Evolutionary conservation across 35 echinoderm and acorn worm genomes (phyloP).

Genomic region (Holothuria glaberrima): DNA sequence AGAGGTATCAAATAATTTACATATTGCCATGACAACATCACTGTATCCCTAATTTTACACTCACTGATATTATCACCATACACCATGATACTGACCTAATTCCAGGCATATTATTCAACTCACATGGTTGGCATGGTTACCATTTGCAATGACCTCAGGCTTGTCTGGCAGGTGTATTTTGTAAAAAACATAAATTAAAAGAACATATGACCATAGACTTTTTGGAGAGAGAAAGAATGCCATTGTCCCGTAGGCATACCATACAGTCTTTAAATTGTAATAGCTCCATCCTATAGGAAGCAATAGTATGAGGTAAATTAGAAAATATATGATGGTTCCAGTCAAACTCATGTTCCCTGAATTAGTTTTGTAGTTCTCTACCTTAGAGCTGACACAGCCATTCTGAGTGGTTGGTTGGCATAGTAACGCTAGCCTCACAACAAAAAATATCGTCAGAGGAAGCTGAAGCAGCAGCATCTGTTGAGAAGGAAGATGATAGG

Average conservation of each 20-base stretch:
- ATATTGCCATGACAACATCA: neutral
- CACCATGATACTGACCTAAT: neutral
- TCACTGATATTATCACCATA: neutral
- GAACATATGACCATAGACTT: slow-evolving; percentile 45
- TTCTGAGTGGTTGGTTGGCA: slow-evolving; percentile 9
- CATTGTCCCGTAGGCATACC: slow-evolving; percentile 59
- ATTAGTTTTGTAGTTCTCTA: neutral
- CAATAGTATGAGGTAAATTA: slow-evolving; percentile 33
- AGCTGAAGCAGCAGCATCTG: slow-evolving; percentile 80
- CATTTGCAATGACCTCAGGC: slow-evolving; percentile 43
- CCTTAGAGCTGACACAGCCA: slow-evolving; percentile 27
- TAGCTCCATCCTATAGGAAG: slow-evolving; percentile 46
- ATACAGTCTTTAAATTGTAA: slow-evolving; percentile 29
- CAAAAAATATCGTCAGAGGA: slow-evolving; percentile 71
- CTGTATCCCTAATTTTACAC: neutral
- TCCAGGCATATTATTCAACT: neutral
- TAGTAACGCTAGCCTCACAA: slow-evolving; percentile 45
- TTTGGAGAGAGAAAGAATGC: slow-evolving; percentile 67
- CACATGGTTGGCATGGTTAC: slow-evolving; percentile 54
- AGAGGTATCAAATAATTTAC: neutral
- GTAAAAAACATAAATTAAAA: slow-evolving; percentile 47
- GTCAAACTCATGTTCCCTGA: neutral
- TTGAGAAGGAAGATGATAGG: neutral
- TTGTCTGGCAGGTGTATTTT: slow-evolving; percentile 52
- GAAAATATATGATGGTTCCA: neutral